A percentile compares a stretch with the other conserved stretches of the same genome.
phyloP scores from a whole-genome alignment of 2,113 vertebrate genomes.

The Origma solitaria region DNA sequence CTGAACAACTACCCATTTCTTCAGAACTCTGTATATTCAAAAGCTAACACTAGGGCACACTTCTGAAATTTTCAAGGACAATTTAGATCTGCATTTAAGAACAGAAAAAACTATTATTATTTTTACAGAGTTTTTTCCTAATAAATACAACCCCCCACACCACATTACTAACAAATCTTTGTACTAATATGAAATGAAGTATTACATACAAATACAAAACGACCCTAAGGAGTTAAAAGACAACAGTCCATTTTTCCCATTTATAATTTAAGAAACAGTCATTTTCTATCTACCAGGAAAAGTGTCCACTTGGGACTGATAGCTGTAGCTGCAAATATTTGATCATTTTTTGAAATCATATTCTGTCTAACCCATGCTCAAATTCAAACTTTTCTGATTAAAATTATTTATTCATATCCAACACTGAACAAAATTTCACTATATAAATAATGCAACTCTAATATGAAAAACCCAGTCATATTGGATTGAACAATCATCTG shows the following conservation, averaged over 20 bases:
- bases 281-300: background rate
- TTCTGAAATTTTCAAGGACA: background rate
- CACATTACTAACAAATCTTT: background rate
- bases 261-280: background rate
- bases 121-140: background rate
- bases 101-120: background rate
- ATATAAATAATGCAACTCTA: background rate
- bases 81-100: background rate
- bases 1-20: background rate
- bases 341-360: background rate
- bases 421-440: background rate
- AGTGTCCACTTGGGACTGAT: background rate
- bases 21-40: background rate
- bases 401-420: background rate
- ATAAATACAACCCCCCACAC: background rate
- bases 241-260: background rate
- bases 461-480: background rate
- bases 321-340: background rate
- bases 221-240: background rate
- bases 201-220: background rate
- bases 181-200: background rate
- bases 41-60: background rate
- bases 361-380: background rate
- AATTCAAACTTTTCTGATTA: background rate
- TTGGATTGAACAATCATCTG: background rate